phyloP scores from a whole-genome alignment of 2,888 invertebrate species.

The Malthinus seriepunctatus region DNA sequence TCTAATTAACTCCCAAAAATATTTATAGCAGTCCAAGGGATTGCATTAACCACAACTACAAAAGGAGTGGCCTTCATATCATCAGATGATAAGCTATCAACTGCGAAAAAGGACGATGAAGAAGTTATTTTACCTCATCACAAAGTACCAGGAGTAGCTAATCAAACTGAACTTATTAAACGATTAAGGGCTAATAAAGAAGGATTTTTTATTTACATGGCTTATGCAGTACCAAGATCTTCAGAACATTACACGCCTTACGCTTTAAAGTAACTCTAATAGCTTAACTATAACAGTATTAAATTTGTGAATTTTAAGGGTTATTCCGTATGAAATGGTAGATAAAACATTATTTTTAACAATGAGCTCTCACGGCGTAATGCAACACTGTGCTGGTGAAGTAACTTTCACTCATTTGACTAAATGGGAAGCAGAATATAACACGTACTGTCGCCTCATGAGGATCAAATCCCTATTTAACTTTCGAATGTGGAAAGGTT shows the following conservation, averaged over 20 bases:
- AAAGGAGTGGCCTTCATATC: no score
- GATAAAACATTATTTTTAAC: conserved; percentile 77
- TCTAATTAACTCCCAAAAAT: not conserved
- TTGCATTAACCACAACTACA: no score
- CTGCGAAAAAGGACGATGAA: no score
- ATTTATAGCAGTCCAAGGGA: not conserved
- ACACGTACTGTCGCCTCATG: conserved; percentile 76
- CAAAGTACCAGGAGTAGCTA: conserved; percentile 45
- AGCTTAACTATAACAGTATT: not conserved
- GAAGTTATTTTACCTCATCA: conserved; percentile 42
- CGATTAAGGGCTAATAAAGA: conserved; percentile 61
- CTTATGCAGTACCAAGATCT: conserved; percentile 71
- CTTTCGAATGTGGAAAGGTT: conserved; percentile 78
- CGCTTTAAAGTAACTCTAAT: conserved; percentile 63
- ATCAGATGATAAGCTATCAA: no score
- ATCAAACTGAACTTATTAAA: conserved; percentile 56
- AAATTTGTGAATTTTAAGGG: conserved; percentile 56
- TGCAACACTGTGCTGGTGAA: conserved; percentile 73
- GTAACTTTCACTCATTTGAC: conserved; percentile 77
- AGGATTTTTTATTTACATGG: conserved; percentile 76
- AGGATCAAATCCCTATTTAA: conserved; percentile 70
- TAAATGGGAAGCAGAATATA: conserved; percentile 82
- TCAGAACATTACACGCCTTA: conserved; percentile 78
- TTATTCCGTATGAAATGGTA: conserved; percentile 72
- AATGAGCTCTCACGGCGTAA: conserved; percentile 80